Evolutionary conservation across 2,113 vertebrate genomes (phyloP).

Genomic region (Actenoides lindsayi): DNA sequence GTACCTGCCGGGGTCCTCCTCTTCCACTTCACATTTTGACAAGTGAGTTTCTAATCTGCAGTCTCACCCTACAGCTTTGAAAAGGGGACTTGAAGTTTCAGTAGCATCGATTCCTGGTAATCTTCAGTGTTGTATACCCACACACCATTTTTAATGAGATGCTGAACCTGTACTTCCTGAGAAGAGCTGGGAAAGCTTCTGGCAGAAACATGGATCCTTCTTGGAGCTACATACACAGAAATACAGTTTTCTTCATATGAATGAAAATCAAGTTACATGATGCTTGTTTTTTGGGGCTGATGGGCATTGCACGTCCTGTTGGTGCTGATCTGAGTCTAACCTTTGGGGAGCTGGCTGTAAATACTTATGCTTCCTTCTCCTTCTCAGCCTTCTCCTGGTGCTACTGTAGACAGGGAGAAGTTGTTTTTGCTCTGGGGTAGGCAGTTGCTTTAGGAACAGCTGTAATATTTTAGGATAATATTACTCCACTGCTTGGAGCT

Average conservation of each 20-base stretch:
- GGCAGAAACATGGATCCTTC: neutral
- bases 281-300: neutral
- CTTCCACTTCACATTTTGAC: neutral
- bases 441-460: neutral
- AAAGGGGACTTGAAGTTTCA: neutral
- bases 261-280: neutral
- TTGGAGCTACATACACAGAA: neutral
- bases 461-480: neutral
- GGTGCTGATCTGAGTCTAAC: neutral
- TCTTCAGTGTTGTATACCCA: neutral
- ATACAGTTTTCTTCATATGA: neutral
- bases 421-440: neutral
- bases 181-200: neutral
- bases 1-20: neutral
- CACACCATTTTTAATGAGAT: neutral
- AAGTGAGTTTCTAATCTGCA: neutral
- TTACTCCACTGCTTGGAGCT: neutral
- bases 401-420: neutral
- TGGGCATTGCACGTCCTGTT: fast-evolving
- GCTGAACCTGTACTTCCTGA: neutral
- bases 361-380: neutral
- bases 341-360: neutral
- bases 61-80: neutral
- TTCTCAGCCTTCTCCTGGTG: neutral
- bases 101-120: neutral